These are phyloP conservation scores for Frankliniella intonsa DNA, from an alignment of 2,888 invertebrate genomes.

Conservation along the genomic window DNA sequence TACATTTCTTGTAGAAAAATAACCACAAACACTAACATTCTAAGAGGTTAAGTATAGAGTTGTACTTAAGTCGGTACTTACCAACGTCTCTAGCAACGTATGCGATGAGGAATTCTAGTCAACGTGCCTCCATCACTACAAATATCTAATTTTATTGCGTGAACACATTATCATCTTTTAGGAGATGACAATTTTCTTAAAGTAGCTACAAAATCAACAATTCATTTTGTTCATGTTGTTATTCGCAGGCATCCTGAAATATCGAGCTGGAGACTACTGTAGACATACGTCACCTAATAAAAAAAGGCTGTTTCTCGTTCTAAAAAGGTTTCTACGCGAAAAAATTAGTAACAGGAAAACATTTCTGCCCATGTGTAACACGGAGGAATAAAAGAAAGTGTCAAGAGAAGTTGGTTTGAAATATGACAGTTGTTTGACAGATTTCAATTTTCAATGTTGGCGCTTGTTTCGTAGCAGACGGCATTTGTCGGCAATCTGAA, in stretches of 20 bases:
- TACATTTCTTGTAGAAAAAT: not conserved
- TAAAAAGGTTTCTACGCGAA: not conserved
- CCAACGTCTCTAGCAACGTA: not conserved
- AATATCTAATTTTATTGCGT: not conserved
- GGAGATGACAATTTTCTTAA: not conserved
- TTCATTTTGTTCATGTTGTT: not conserved
- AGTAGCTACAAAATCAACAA: not conserved
- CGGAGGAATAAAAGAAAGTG: too few species aligned
- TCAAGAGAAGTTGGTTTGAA: not conserved
- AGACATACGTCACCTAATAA: not conserved
- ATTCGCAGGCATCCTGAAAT: not conserved
- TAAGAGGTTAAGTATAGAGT: not conserved
- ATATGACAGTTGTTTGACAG: not conserved
- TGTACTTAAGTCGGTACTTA: not conserved
- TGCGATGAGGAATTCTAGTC: not conserved
- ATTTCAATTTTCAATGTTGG: not conserved
- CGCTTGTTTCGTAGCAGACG: not conserved
- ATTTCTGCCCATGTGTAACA: not conserved
- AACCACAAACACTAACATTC: not conserved
- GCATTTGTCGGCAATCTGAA: too few species aligned
- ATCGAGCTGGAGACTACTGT: not conserved
- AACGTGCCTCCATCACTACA: not conserved
- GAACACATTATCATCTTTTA: not conserved
- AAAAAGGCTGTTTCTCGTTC: not conserved
- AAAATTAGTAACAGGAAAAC: not conserved